Base-by-base conservation (phyloP, 2,888 invertebrate genomes). In the Hydroisotoma schaefferi region DNA sequence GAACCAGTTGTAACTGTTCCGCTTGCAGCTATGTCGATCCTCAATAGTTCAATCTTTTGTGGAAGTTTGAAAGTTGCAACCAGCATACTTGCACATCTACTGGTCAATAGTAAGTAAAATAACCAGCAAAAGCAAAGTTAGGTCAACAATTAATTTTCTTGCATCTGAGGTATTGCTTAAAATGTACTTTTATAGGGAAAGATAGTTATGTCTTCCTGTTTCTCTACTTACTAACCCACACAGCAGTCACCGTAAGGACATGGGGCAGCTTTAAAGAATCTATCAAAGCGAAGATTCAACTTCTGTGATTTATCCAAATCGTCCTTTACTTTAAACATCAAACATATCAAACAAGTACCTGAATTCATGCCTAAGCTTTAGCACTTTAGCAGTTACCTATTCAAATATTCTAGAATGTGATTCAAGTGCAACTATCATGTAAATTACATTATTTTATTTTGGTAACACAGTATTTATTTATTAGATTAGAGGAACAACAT, bases 21-120 rank as follows among this genome's bases (percentile, higher is more conserved):
- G 4, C 38, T 73, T 18, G 71, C 71, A n/a, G 67, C 59, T 1
- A 71, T 73, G 71, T 71, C 73, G 0, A 70, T 73, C 44, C 48
- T 71, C 2, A 73, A 73, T 48, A 73, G 73, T 40, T 47, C 68
- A 12, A 65, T 73, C 23, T 73, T 73, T 46, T 69, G 69, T 61
- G 70, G 71, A 25, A 68, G 59, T 23, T 46, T 67, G 43, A 48
- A 62, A 12, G 48, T 64, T n/a, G 69, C 73, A 0, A 37, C 22
- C 2, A 51, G 61, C 8, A 67, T 67, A 25, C 25, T 56, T 0
- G 1, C 18, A 8, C 25, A 63, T 37, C 43, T 72, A 12, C 67
- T 61, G 63, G 53, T 28, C 12, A 57, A 61, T 59, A 47, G 71
- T 71, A 63, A 62, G 66, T 38, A n/a, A 46, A 5, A 18, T 43